Percentiles rank a stretch among this genome's conserved stretches.
Conservation (phyloP, 2,113 vertebrate genomes). For the Eulemur macaco region DNA sequence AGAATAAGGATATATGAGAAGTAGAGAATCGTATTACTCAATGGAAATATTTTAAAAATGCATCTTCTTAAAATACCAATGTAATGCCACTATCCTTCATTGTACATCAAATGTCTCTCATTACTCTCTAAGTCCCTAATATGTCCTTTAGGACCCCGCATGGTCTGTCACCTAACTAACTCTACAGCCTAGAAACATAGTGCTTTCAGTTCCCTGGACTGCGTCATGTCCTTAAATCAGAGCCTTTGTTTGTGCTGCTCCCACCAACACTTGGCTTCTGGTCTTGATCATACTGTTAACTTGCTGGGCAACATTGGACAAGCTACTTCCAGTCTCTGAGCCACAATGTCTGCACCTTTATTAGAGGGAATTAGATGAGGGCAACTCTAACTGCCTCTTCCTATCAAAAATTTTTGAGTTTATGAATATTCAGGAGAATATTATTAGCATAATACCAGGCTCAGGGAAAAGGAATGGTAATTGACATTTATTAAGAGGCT, state of each 20-base stretch:
- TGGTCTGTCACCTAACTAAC: background rate
- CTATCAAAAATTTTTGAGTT: conserved; percentile 39
- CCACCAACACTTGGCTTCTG: background rate
- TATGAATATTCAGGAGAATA: conserved; percentile 61
- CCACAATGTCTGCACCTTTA: background rate
- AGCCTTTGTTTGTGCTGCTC: background rate
- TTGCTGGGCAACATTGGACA: background rate
- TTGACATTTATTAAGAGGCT: conserved; percentile 69
- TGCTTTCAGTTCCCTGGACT: background rate
- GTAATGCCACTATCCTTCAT: background rate
- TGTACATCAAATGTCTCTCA: background rate
- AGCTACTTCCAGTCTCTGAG: conserved; percentile 36
- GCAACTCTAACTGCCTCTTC: conserved; percentile 8
- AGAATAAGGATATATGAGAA: background rate
- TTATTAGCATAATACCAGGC: conserved; percentile 63
- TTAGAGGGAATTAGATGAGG: background rate
- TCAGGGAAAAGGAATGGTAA: conserved; percentile 62
- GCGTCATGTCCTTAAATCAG: background rate
- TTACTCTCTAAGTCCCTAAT: background rate
- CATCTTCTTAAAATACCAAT: background rate
- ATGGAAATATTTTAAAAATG: background rate
- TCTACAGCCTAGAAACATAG: background rate
- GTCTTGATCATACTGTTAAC: background rate
- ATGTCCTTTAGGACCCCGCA: background rate
- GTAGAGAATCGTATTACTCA: background rate